Conservation (phyloP, 2,113 vertebrate species). For the Muntiacus reevesi region DNA sequence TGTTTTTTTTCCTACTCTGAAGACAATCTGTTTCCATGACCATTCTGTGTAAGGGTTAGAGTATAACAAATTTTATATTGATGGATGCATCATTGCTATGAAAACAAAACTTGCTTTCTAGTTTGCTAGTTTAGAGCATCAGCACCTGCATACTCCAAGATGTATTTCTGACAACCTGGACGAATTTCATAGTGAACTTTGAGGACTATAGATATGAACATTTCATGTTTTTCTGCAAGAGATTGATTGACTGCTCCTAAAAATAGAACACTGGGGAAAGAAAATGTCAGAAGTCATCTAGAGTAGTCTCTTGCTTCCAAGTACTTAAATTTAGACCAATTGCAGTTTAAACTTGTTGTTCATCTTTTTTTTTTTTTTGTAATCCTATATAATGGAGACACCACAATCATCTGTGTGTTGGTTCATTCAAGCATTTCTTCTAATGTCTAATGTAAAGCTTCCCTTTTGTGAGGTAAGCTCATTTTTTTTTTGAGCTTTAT, state of each 20-base stretch:
- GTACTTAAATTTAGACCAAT: neutral
- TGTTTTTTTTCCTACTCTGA: constrained; percentile 29
- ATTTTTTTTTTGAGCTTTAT: neutral
- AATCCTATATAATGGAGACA: neutral
- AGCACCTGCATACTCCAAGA: neutral
- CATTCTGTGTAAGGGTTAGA: neutral
- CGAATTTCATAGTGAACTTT: constrained; percentile 52
- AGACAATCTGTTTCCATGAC: constrained; percentile 35
- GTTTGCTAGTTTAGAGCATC: constrained; percentile 45
- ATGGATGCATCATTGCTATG: constrained; percentile 21
- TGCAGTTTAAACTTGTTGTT: neutral
- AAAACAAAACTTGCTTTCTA: constrained; percentile 41
- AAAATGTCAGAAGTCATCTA: constrained; percentile 45
- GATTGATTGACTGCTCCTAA: constrained; percentile 51
- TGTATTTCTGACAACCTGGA: constrained; percentile 54
- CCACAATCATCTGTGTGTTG: neutral
- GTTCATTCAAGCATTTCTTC: neutral
- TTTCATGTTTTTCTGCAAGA: constrained; percentile 40
- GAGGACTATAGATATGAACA: constrained; percentile 35
- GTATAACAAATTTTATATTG: constrained; percentile 47
- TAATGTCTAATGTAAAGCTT: neutral
- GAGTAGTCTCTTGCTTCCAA: neutral
- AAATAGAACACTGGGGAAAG: constrained; percentile 32
- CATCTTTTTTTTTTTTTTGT: neutral
- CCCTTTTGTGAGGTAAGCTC: neutral